Evolutionary conservation across 2,888 invertebrate species (phyloP), one percentile per base, ranked within the genome.

Genomic region (Nomada fabriciana): DNA sequence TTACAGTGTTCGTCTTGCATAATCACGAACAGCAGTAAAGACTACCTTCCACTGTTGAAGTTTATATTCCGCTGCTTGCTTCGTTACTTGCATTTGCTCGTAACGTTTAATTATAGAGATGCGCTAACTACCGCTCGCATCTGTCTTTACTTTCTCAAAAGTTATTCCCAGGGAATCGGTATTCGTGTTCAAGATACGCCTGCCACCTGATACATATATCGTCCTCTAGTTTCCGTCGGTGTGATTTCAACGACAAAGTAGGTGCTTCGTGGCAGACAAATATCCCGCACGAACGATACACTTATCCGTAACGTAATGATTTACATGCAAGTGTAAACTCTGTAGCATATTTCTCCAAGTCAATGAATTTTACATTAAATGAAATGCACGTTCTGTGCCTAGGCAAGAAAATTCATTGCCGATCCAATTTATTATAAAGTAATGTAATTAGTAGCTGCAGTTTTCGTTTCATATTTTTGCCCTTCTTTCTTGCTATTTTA

Each of bases 1-100:
- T 77, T 43, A 47, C n/a, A 50, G 42, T 50, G 59, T 57, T 69
- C 64, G 59, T 47, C 60, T 69, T 59, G 59, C 77, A 59, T 69
- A 77, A 70, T 73, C 72, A 53, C 59, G 53, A 69, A 69, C 71
- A 71, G 53, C 69, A 55, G 59, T 61, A 50, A 75, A 47, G 23
- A 71, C 43, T 75, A 67, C 61, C 76, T 76, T 76, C 23, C 60
- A 60, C 52, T 25, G 59, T 50, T 13, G 57, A 59, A 71, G 73
- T 81, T 81, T 73, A 78, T 69, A 64, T 42, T 64, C 53, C 64
- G 15, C 42, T 59, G 42, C 60, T 60, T 68, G 67, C 72, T 53
- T 80, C 80, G 63, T 72, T 80, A 64, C 77, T 52, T 77, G 59
- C 77, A 68, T 80, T 69, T 69, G 52, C 72, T 5, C 18, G 25